phyloP scores from a whole-genome alignment of 2,888 invertebrate genomes.

The Cybosia mesomella region DNA sequence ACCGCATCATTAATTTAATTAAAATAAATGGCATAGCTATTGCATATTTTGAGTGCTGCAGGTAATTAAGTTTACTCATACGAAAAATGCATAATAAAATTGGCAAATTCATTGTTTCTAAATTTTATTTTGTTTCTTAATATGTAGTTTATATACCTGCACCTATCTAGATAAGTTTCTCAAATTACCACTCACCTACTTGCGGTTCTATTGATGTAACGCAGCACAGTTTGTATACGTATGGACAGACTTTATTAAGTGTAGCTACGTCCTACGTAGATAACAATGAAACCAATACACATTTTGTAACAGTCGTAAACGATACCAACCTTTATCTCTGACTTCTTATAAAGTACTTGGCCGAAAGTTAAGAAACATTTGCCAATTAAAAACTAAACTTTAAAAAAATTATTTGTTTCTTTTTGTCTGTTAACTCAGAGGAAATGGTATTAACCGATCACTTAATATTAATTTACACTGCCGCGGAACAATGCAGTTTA shows the following conservation, averaged over 20 bases:
- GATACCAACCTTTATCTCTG: neutral
- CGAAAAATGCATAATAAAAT: conserved; percentile 11
- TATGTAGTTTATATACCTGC: neutral
- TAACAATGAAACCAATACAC: conserved; percentile 4
- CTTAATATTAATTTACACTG: neutral
- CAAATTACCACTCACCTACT: neutral
- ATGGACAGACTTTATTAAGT: neutral
- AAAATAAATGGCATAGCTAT: conserved; percentile 44
- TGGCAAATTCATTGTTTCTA: conserved; percentile 8
- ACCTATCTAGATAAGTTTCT: neutral
- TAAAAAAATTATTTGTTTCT: neutral
- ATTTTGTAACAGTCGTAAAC: conserved; percentile 4
- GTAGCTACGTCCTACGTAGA: conserved; percentile 1
- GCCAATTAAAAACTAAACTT: neutral
- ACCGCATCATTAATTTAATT: conserved; percentile 31
- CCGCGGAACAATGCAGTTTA: neutral
- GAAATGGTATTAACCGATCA: neutral
- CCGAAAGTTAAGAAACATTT: neutral
- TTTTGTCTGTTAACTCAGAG: neutral
- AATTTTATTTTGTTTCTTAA: conserved; percentile 14
- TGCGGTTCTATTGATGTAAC: neutral
- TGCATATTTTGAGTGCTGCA: conserved; percentile 42
- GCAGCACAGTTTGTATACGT: neutral
- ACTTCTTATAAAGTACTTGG: neutral
- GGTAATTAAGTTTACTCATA: conserved; percentile 29